Evolutionary conservation across 2,888 invertebrate species (phyloP), one percentile per base, ranked within the genome.

Genomic region (Caradrina clavipalpis): DNA sequence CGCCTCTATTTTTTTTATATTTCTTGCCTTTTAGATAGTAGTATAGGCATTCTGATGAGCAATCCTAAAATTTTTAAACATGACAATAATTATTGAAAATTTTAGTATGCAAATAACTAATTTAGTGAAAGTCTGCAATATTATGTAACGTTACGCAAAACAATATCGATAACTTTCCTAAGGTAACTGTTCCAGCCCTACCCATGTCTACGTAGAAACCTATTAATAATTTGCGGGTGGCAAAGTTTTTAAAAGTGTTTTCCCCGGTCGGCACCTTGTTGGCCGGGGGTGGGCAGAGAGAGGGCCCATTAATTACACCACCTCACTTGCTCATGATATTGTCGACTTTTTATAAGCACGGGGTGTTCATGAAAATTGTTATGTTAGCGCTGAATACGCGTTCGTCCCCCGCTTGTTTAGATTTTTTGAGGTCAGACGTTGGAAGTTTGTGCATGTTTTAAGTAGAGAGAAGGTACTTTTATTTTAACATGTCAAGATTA

Each of bases 241-340:
- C 77, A 92, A 95, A 95, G 90, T 94, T 95, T 91, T 92, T 92
- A 91, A 94, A 94, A 95, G 93, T 95, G 94, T 94, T 94, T 93
- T 90, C 90, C 87, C 85, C 84, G 78, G 73, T 78, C 83, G 84
- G 87, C 89, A 87, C 91, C 89, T 88, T 85, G 86, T 86, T 82
- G 86, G 87, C 76, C 79, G 69, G 26, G 66, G 73, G 67, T 51
- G 70, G 59, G 65, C 71, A 68, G 54, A 69, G 26, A 61, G 64
- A 76, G 67, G 76, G 73, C 78, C 87, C 91, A 91, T 91, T 94
- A 94, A 94, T 95, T 93, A 93, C 93, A 87, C 86, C 88, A 88
- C 91, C 91, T 90, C 88, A 83, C 76, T 76, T 87, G 86, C 87
- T 90, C 91, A 93, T 91, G 92, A 93, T 93, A 91, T 91, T 92